Percentiles rank a stretch among this genome's conserved stretches.
Evolutionary conservation across 1,140 invertebrate species (phyloP).

Genomic region (Sipha flava): DNA sequence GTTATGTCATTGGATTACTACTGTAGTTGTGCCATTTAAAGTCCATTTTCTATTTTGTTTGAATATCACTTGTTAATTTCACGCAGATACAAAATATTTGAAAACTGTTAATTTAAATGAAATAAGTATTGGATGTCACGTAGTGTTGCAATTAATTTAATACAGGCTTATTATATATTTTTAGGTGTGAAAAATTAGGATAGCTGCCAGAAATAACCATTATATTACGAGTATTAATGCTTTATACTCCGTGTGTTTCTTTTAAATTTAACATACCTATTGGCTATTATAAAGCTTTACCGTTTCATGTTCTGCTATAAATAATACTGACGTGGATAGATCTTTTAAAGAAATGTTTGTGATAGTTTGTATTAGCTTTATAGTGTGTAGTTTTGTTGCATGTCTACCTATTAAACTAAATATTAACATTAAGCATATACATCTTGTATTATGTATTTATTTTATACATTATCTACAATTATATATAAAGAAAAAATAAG

Average conservation of each 20-base stretch:
- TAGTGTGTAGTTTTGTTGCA: neutral
- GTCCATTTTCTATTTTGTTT: neutral
- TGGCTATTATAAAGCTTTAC: neutral
- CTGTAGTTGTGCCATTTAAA: neutral
- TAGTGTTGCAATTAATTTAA: constrained; percentile 11
- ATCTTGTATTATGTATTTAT: no score
- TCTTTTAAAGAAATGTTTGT: neutral
- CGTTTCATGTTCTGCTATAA: neutral
- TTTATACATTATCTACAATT: no score
- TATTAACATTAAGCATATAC: no score
- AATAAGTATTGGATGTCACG: neutral
- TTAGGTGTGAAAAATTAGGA: neutral
- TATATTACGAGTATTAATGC: neutral
- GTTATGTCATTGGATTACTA: neutral
- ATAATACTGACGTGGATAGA: neutral
- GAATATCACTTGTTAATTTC: neutral
- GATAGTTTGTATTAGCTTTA: neutral
- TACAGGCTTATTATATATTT: neutral
- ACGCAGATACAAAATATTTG: neutral
- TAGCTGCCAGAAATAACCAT: constrained; percentile 6
- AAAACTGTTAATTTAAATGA: neutral
- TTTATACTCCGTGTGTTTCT: neutral
- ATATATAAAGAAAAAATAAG: no score
- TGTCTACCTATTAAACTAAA: neutral
- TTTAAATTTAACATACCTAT: neutral